These are phyloP conservation scores for Trididemnum clinides DNA, from an alignment of 23 tunicate species.

Conservation along the genomic window DNA sequence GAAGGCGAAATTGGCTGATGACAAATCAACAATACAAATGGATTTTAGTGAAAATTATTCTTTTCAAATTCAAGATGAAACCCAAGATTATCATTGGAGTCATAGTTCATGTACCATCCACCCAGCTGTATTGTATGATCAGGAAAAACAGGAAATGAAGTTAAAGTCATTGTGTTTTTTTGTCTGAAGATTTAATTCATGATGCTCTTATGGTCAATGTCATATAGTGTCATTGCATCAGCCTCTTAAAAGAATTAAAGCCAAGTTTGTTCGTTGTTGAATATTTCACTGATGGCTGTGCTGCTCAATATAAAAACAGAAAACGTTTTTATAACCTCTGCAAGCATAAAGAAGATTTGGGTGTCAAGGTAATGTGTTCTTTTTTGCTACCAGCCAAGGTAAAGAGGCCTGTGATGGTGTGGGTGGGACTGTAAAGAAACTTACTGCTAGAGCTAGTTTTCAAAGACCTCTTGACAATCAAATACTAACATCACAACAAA, in stretches of 20 bases:
- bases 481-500: too few species aligned
- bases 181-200: not conserved
- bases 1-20: too few species aligned
- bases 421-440: not conserved
- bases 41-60: not conserved
- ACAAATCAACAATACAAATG: not conserved
- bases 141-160: not conserved
- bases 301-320: not conserved
- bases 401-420: not conserved
- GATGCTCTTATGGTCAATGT: not conserved
- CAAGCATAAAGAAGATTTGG: too few species aligned
- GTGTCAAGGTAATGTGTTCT: too few species aligned
- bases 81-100: too few species aligned
- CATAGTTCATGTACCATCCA: too few species aligned
- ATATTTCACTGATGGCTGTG: not conserved
- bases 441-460: not conserved
- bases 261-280: not conserved
- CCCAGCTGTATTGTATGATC: not conserved
- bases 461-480: not conserved
- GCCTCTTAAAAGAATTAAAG: not conserved
- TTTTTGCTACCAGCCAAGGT: too few species aligned
- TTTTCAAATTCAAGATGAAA: not conserved
- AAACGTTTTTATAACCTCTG: not conserved
- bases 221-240: not conserved
- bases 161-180: too few species aligned